A percentile compares a stretch with the other conserved stretches of the same genome.
Evolutionary conservation across 2,888 invertebrate species (phyloP).

Genomic region (Yponomeuta plumbellus): DNA sequence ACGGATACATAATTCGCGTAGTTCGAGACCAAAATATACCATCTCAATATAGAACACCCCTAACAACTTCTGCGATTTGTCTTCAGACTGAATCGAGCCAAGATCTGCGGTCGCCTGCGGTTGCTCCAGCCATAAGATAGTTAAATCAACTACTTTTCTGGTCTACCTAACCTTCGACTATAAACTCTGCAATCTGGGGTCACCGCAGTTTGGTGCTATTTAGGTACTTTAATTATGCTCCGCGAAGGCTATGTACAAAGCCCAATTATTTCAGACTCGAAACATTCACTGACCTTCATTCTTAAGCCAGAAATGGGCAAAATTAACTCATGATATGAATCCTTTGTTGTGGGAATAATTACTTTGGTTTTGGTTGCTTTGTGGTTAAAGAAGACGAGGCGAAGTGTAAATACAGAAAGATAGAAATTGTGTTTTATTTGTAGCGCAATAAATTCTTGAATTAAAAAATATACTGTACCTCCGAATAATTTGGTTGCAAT

Average conservation of each 20-base stretch:
- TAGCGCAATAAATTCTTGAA: no score
- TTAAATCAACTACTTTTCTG: not conserved
- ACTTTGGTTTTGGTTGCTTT: no score
- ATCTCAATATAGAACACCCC: not conserved
- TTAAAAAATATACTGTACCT: no score
- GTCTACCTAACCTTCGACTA: not conserved
- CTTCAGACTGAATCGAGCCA: not conserved
- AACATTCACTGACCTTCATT: conserved; percentile 1
- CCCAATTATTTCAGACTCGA: not conserved
- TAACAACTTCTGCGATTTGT: not conserved
- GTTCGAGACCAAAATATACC: not conserved
- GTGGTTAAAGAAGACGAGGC: no score
- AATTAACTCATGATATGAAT: not conserved
- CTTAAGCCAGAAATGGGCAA: not conserved
- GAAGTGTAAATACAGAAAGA: no score
- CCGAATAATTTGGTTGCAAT: no score
- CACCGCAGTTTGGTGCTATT: not conserved
- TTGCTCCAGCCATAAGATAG: not conserved
- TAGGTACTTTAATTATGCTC: not conserved
- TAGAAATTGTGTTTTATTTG: no score
- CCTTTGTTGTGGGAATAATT: not conserved
- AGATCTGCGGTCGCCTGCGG: not conserved
- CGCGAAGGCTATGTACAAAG: not conserved
- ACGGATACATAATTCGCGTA: not conserved
- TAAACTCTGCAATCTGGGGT: not conserved